A percentile compares a stretch with the other conserved stretches of the same genome.
Conservation (phyloP, 2,113 vertebrate genomes). For the Hydrochoerus hydrochaeris region DNA sequence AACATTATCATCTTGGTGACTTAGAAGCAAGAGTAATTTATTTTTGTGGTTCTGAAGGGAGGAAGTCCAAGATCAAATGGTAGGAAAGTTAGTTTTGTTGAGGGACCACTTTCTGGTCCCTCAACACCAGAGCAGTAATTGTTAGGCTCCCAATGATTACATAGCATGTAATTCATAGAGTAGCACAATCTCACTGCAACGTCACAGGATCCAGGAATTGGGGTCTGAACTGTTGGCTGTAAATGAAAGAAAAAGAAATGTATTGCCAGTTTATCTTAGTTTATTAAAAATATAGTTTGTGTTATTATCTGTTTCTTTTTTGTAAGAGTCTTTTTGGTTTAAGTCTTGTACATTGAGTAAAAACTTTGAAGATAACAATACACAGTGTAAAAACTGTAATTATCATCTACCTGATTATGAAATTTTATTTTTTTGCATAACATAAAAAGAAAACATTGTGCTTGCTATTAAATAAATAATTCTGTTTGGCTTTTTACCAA, state of each 20-base stretch:
- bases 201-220: too few species aligned
- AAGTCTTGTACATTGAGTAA: not conserved
- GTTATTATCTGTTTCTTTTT: not conserved
- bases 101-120: not conserved
- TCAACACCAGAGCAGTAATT: too few species aligned
- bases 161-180: not conserved
- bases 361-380: not conserved
- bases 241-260: not conserved
- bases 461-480: slow-evolving; percentile 16
- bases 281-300: not conserved
- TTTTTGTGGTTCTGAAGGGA: not conserved
- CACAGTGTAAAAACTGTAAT: not conserved
- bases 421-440: not conserved
- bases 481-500: not conserved
- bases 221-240: not conserved
- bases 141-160: too few species aligned
- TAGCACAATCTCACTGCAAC: not conserved
- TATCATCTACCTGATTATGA: not conserved
- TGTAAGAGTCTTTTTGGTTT: not conserved
- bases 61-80: not conserved
- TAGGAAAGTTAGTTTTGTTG: not conserved
- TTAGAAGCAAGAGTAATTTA: not conserved
- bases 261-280: not conserved
- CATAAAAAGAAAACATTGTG: not conserved
- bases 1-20: not conserved